Base-by-base conservation (phyloP, 2,113 vertebrate species). In the Capreolus pygargus region DNA sequence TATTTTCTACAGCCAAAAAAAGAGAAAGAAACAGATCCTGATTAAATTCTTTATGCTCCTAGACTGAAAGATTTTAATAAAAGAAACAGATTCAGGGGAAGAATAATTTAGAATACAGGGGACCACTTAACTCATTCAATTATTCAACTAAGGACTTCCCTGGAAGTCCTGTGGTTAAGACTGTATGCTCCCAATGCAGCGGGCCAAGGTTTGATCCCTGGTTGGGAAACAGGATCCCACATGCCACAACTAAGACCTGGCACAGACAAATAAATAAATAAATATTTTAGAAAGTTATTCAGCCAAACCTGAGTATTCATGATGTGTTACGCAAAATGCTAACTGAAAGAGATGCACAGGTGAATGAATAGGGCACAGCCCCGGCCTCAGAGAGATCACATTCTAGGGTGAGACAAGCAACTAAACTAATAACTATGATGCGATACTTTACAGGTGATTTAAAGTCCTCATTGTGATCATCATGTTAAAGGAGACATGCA, bases 51-150 rank as follows among this genome's bases (percentile, higher is more conserved):
- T 93, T 92, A 97, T 92, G 33, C 33, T 14, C 43, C 16, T 76
- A 67, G 50, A 84, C 39, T 28, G 27, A 84, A 91, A 57, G 55
- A 50, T 92, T 86, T 93, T 54, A 83, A 60, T 76, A 12, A 64
- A 52, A 84, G n/a, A 89, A 83, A 86, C 9, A 92, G 39, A 57
- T 33, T 55, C 6, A 16, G 81, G 58, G 4, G 28, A 79, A 81
- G 30, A 67, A 28, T 83, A 50, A 89, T 55, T 54, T 86, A 50
- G 50, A 91, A 47, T 78, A 54, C 78, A 36, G 25, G n/a, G 5
- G 3, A 6, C 8, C 36, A 43, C 86, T 92, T 76, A 27, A 83
- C 78, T 90, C 16, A 86, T 55, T 43, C 28, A 6, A 21, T 74
- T 92, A 52, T 55, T 96, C 64, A 47, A 25, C 7, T 43, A 43